Conservation (phyloP, 2,888 invertebrate species). For the Tinea pellionella region DNA sequence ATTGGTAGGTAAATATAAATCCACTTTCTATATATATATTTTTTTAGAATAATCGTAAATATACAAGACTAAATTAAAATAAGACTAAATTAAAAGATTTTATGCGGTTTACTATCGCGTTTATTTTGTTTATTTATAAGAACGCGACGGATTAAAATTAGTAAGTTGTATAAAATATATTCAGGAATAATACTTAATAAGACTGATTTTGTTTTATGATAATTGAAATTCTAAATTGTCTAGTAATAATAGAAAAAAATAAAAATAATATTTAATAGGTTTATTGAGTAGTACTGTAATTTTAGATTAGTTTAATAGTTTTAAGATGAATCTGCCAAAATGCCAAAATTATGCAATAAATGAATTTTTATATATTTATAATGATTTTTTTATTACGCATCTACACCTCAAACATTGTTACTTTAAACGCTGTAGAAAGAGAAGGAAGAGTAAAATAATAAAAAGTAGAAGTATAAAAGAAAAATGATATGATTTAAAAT, state of each 20-base stretch:
- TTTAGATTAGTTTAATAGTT: slow-evolving; percentile 18
- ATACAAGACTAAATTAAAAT: too few relatives aligned
- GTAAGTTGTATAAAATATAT: neutral
- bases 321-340: slow-evolving; percentile 14
- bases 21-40: too few relatives aligned
- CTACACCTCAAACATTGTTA: too few relatives aligned
- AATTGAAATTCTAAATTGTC: neutral
- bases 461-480: too few relatives aligned
- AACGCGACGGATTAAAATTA: neutral
- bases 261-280: neutral
- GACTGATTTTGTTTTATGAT: neutral
- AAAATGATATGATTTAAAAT: too few relatives aligned
- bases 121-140: too few relatives aligned
- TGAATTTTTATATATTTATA: slow-evolving; percentile 17
- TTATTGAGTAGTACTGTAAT: neutral
- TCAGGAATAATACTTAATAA: neutral
- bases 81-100: too few relatives aligned
- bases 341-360: slow-evolving; percentile 23
- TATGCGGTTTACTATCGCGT: too few relatives aligned
- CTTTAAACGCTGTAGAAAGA: too few relatives aligned
- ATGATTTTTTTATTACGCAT: neutral
- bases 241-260: neutral
- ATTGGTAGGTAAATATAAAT: too few relatives aligned
- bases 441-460: too few relatives aligned
- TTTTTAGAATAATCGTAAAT: too few relatives aligned